Percentiles rank a stretch among this genome's conserved stretches.
Conservation (phyloP, 30 jellyfish, hydroid and myxozoan genomes). For the Chrysaora quinquecirrha region DNA sequence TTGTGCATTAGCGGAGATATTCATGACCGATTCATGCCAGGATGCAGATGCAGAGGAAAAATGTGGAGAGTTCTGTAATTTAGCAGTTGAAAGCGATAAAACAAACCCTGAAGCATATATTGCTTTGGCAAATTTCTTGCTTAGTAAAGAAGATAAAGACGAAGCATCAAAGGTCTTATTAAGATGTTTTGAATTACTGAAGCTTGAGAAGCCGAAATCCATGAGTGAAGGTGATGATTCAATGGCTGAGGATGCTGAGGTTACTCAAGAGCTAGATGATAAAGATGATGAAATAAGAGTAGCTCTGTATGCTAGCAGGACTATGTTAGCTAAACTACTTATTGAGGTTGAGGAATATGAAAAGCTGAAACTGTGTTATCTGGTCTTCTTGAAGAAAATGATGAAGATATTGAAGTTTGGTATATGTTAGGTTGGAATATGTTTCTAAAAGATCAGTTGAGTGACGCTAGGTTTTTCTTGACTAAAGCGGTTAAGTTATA, state of each 20-base stretch:
- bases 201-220: neutral
- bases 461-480: slow-evolving; percentile 70
- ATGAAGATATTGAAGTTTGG: slow-evolving; percentile 92
- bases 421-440: slow-evolving; percentile 80
- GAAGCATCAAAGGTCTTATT: slow-evolving; percentile 59
- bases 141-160: slow-evolving; percentile 66
- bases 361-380: slow-evolving; percentile 59
- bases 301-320: slow-evolving; percentile 72
- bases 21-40: slow-evolving; percentile 93
- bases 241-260: slow-evolving; percentile 4
- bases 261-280: neutral
- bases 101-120: slow-evolving; percentile 80
- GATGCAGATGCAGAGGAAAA: slow-evolving; percentile 80
- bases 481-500: slow-evolving; percentile 73
- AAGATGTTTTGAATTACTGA: slow-evolving; percentile 65
- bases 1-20: slow-evolving; percentile 94
- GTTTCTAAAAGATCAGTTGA: slow-evolving; percentile 45
- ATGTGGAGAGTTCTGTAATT: slow-evolving; percentile 81
- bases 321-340: slow-evolving; percentile 56
- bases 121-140: slow-evolving; percentile 77
- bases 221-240: slow-evolving; percentile 9
- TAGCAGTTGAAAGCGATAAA: slow-evolving; percentile 69
- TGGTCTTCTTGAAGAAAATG: slow-evolving; percentile 77
- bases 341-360: slow-evolving; percentile 73
- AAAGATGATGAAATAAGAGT: slow-evolving; percentile 19